Evolutionary conservation across 1,140 invertebrate genomes (phyloP), one percentile per base, ranked within the genome.

Genomic region (Cotesia glomerata): DNA sequence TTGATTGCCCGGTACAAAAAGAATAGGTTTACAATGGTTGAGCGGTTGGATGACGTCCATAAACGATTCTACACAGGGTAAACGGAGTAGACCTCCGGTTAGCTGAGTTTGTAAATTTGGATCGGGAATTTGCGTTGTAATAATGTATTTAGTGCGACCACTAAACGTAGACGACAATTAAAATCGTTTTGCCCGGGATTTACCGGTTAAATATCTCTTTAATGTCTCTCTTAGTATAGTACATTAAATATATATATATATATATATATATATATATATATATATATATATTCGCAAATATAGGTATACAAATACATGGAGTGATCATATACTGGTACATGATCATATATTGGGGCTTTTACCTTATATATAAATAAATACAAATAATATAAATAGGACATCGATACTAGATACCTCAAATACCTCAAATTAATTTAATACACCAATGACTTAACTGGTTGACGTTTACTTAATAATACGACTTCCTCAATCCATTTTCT

Each of bases 61-160:
- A 18, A 5, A 65, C 45, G 63, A 45, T 65, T 65, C 49, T 45
- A 16, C 18, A 16, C n/a, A 65, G 36, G 36, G 63, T 65, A 65
- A 65, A 65, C 36, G 63, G 63, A 65, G 63, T 65, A 65, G 63
- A 65, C 36, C n/a, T 26, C 52, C n/a, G 52, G 39, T 5, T 65
- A 39, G 39, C 45, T 39, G 14, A 39, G 49, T 65, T 65, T 65
- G 63, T 65, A 65, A 49, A 65, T 65, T 65, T 65, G 63, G 63
- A 65, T 65, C 63, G 63, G 45, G 63, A 65, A 65, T 65, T 65
- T 45, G 13, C 39, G 63, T n/a, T 26, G 36, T 49, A 16, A 65
- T 39, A 49, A 65, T 39, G 36, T 35, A 63, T 16, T 11, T 14
- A 16, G 32, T 14, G 9, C 34, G 63, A 51, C 63, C 7, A 45